Conservation (phyloP, 2,888 invertebrate genomes). For the Papilio demoleus region DNA sequence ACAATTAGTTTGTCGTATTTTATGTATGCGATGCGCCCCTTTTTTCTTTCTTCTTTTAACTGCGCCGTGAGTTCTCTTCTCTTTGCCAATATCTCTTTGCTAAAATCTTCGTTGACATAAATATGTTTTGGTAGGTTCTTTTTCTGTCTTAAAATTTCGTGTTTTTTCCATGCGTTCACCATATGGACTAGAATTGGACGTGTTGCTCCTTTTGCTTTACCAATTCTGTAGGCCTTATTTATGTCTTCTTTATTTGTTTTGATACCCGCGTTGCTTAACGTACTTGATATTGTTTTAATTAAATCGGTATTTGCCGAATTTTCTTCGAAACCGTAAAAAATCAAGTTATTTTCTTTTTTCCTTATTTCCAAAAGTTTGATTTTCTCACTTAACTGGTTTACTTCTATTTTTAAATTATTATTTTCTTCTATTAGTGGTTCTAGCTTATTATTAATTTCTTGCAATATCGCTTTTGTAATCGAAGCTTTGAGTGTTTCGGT, state of each 20-base stretch:
- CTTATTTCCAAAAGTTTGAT: background rate
- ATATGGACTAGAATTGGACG: slow-evolving; percentile 37
- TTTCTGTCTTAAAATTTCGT: slow-evolving; percentile 30
- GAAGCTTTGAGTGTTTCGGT: background rate
- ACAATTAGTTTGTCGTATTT: slow-evolving; percentile 41
- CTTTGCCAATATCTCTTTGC: slow-evolving; percentile 39
- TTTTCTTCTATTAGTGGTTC: background rate
- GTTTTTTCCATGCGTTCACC: slow-evolving; percentile 37
- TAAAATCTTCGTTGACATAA: slow-evolving; percentile 33
- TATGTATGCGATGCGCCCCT: slow-evolving; percentile 36
- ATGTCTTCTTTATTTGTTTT: too few relatives aligned
- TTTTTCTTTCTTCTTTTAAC: slow-evolving; percentile 39
- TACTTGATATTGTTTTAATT: slow-evolving; percentile 19
- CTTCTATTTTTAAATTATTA: background rate
- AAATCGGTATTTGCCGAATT: background rate
- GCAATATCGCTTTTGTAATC: background rate
- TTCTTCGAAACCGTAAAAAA: background rate
- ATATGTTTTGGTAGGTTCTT: slow-evolving; percentile 24
- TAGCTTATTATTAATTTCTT: background rate
- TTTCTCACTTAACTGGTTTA: background rate
- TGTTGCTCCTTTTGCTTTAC: slow-evolving; percentile 38
- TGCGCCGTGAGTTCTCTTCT: slow-evolving; percentile 39
- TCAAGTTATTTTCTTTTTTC: background rate
- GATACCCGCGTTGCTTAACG: too few relatives aligned
- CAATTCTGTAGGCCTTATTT: slow-evolving; percentile 41